Conservation (phyloP, 2,113 vertebrate genomes). For the Beaufortia kweichowensis region DNA sequence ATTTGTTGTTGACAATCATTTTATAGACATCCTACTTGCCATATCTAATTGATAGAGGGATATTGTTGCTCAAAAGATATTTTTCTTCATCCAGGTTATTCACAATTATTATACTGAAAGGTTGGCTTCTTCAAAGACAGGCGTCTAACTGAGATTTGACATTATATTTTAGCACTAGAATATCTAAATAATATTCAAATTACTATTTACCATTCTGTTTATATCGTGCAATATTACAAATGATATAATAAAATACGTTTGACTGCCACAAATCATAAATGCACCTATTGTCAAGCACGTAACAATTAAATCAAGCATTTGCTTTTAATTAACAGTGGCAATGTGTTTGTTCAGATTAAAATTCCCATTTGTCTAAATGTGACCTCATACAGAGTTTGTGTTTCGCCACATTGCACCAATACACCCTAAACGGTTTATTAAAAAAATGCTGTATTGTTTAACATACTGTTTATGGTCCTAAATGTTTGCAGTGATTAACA, state of each 20-base stretch:
- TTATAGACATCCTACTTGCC: neutral
- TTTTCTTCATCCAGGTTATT: neutral
- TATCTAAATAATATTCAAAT: neutral
- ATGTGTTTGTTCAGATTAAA: neutral
- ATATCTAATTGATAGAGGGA: neutral
- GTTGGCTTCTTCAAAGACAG: neutral
- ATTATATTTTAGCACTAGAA: neutral
- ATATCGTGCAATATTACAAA: neutral
- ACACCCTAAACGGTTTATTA: slow-evolving; percentile 20
- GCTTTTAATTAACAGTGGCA: neutral
- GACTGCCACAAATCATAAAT: neutral
- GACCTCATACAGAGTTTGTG: neutral
- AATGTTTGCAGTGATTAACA: neutral
- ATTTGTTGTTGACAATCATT: neutral
- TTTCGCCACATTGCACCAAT: neutral
- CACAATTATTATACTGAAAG: too few relatives aligned
- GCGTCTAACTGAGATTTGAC: neutral
- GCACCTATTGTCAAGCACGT: neutral
- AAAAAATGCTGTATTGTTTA: slow-evolving; percentile 2
- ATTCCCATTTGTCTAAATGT: slow-evolving; percentile 12
- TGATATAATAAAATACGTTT: neutral
- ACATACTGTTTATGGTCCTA: neutral
- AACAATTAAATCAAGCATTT: neutral
- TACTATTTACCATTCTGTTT: neutral
- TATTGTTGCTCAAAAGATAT: neutral